Conservation (phyloP, 1,140 invertebrate species). For the Cecropterus lyciades region DNA sequence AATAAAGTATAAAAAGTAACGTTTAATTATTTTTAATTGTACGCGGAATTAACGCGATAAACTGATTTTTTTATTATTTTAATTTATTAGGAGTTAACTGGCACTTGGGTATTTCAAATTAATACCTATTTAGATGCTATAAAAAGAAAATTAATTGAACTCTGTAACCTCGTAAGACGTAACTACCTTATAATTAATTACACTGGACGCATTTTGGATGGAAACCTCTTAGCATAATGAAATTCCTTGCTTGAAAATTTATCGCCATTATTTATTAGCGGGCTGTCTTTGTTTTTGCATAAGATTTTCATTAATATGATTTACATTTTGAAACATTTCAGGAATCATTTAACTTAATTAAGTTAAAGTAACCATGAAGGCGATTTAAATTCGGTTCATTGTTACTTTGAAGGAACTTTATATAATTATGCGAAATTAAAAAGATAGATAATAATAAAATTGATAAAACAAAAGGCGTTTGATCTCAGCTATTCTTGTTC, state of each 20-base stretch:
- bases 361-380: constrained; percentile 29
- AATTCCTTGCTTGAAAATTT: constrained; percentile 27
- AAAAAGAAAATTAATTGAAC: constrained; percentile 12
- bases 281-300: constrained; percentile 16
- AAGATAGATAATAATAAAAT: not conserved
- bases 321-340: constrained; percentile 34
- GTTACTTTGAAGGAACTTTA: constrained; percentile 19
- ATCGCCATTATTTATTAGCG: constrained; percentile 28
- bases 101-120: not conserved
- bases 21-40: no score
- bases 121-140: not conserved
- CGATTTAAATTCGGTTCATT: constrained; percentile 17
- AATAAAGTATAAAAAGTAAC: no score
- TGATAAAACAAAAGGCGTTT: no score
- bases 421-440: not conserved
- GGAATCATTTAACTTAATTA: constrained; percentile 31
- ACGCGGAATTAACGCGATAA: no score
- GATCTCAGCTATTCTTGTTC: no score
- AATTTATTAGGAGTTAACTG: constrained; percentile 2
- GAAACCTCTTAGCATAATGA: constrained; percentile 14
- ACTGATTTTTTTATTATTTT: not conserved
- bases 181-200: constrained; percentile 9
- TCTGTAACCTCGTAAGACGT: constrained; percentile 12
- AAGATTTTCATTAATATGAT: constrained; percentile 30
- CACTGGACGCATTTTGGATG: constrained; percentile 20